Conservation (phyloP, 2,888 invertebrate genomes). For the Leucophenga maculata region DNA sequence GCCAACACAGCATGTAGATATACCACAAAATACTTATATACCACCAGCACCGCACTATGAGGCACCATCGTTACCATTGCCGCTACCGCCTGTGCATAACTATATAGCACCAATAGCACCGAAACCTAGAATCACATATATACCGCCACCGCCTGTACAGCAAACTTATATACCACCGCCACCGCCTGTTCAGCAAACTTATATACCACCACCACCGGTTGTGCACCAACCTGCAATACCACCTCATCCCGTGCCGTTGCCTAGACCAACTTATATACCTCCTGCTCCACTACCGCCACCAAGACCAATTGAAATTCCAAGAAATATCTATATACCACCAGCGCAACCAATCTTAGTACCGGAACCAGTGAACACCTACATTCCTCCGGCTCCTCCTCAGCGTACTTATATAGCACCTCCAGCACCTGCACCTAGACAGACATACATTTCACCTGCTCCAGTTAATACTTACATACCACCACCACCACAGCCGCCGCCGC, state of each 20-base stretch:
- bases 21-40: conserved; percentile 23
- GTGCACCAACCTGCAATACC: conserved; percentile 3
- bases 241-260: neutral
- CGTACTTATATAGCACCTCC: neutral
- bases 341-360: neutral
- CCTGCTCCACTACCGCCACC: conserved; percentile 25
- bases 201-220: conserved; percentile 19
- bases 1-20: neutral
- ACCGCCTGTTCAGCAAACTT: conserved; percentile 14
- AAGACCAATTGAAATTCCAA: neutral
- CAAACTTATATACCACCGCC: conserved; percentile 23
- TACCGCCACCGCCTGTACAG: neutral
- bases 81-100: conserved; percentile 13
- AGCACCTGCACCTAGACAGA: neutral
- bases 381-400: conserved; percentile 9
- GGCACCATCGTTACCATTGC: conserved; percentile 15
- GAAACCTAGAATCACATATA: neutral
- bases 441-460: neutral
- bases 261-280: conserved; percentile 26
- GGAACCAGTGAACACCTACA: conserved; percentile 1
- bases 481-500: neutral
- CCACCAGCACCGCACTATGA: conserved; percentile 17
- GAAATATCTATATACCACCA: neutral
- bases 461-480: neutral
- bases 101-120: neutral